Evolutionary conservation across 1,140 invertebrate genomes (phyloP).

Genomic region (Micrasema minimum): DNA sequence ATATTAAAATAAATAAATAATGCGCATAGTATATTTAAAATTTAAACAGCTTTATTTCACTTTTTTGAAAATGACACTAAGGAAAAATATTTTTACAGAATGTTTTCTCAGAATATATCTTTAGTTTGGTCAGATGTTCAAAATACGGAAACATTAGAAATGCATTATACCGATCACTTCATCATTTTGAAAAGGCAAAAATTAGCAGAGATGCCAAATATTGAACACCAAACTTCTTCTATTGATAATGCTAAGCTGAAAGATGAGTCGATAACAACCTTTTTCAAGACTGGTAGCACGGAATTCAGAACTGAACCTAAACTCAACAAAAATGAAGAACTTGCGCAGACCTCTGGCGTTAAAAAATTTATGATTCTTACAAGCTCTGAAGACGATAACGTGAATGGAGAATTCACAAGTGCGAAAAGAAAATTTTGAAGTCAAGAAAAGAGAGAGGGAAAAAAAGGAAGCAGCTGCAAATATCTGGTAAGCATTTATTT

Average conservation of each 20-base stretch:
- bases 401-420: slow-evolving; percentile 12
- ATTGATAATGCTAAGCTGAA: neutral
- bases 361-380: slow-evolving; percentile 44
- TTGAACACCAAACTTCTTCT: no score
- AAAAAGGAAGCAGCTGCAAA: slow-evolving; percentile 41
- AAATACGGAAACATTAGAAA: slow-evolving; percentile 34
- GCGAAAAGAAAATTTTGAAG: slow-evolving; percentile 44
- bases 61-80: no score
- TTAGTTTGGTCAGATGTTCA: slow-evolving; percentile 29
- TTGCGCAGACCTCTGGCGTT: neutral
- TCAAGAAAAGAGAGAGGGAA: slow-evolving; percentile 41
- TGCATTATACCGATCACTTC: slow-evolving; percentile 8
- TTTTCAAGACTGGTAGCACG: slow-evolving; percentile 21
- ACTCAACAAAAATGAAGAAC: neutral
- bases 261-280: slow-evolving; percentile 24
- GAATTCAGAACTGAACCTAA: neutral
- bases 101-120: slow-evolving; percentile 37
- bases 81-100: slow-evolving; percentile 14
- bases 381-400: slow-evolving; percentile 36
- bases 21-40: no score
- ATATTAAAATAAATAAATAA: no score
- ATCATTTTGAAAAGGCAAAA: neutral
- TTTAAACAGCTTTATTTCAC: no score
- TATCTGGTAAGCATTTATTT: slow-evolving; percentile 46
- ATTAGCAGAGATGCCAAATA: no score